Evolutionary conservation across 2,888 invertebrate species (phyloP).

Genomic region (Pristionchus exspectatus): DNA sequence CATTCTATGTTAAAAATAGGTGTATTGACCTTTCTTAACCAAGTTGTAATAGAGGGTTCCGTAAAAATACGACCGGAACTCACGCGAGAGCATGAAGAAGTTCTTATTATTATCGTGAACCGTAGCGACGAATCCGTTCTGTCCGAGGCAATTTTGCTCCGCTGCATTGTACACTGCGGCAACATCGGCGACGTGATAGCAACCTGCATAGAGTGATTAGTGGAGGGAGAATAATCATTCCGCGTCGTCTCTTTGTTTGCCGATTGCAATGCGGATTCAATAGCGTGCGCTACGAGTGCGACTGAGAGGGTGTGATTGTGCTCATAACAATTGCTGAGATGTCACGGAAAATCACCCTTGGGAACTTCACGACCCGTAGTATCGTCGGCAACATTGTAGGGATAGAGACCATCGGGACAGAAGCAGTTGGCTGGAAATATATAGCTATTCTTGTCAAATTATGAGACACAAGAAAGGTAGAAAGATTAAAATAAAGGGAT

Average conservation of each 20-base stretch:
- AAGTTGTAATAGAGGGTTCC: too few relatives aligned
- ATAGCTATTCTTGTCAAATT: not conserved
- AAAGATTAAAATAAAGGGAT: not conserved
- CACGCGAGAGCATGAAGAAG: slow-evolving; percentile 12
- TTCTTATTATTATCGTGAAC: slow-evolving; percentile 13
- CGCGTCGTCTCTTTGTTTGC: not conserved
- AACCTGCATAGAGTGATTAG: not conserved
- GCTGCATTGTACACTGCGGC: slow-evolving; percentile 16
- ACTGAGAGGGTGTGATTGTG: not conserved
- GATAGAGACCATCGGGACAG: slow-evolving; percentile 27
- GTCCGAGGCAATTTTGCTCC: not conserved
- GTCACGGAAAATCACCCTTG: not conserved
- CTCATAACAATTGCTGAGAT: not conserved
- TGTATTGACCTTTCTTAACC: not conserved
- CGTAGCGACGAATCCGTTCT: slow-evolving; percentile 13
- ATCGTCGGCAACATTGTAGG: not conserved
- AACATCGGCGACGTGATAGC: slow-evolving; percentile 28
- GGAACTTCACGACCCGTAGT: not conserved
- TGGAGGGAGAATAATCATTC: not conserved
- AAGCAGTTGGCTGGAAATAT: slow-evolving; percentile 33
- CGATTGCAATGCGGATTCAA: not conserved
- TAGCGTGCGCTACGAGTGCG: not conserved
- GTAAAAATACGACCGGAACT: not conserved
- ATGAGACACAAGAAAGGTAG: not conserved
- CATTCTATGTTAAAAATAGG: not conserved